Conservation (phyloP, 2,113 vertebrate genomes). For the Poicephalus gulielmi region DNA sequence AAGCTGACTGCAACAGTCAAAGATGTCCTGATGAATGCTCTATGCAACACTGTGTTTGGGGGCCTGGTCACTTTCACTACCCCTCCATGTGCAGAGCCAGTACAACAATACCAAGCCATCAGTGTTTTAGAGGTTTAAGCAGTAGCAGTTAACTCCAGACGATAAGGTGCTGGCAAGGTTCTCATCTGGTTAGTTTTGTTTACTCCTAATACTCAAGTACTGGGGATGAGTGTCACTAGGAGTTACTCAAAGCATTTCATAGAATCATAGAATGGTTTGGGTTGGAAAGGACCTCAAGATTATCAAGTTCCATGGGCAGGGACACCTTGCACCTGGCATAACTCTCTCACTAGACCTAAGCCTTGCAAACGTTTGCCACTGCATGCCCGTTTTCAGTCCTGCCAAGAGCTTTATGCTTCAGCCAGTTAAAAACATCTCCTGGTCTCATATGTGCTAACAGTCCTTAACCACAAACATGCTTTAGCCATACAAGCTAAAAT, state of each 20-base stretch:
- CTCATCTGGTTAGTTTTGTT: not conserved
- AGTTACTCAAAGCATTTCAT: not conserved
- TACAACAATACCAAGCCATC: rapidly evolving
- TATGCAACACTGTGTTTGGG: rapidly evolving
- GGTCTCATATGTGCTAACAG: not conserved
- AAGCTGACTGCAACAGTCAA: not conserved
- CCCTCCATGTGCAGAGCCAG: not conserved
- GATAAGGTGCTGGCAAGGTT: not conserved
- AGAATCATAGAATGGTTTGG: not conserved
- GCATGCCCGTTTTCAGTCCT: not conserved
- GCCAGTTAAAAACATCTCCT: not conserved
- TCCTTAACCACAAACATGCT: not conserved
- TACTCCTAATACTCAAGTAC: not conserved
- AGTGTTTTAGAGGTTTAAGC: not conserved
- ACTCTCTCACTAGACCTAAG: not conserved
- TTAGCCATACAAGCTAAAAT: not conserved
- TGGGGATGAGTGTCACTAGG: not conserved
- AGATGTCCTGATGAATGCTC: not conserved
- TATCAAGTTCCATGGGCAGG: not conserved
- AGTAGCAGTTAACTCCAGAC: not conserved
- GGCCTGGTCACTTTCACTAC: not conserved
- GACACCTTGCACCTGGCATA: not conserved
- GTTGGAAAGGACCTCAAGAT: not conserved
- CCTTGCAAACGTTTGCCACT: not conserved
- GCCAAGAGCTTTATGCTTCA: not conserved